Evolutionary conservation across 2,888 invertebrate species (phyloP).

Genomic region (Erannis defoliaria): DNA sequence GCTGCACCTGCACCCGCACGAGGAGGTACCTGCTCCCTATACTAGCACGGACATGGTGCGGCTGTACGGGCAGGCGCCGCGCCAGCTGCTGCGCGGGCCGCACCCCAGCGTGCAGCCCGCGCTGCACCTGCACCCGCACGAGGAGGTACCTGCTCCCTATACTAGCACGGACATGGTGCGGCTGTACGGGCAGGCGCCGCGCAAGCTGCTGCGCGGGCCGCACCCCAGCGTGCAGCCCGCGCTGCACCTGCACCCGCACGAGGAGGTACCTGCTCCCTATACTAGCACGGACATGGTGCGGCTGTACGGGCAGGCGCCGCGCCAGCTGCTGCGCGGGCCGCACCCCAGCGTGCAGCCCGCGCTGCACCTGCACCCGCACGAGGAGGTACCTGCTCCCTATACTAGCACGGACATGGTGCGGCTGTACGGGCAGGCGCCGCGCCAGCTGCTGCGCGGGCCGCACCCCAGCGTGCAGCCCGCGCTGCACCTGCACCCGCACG

Average conservation of each 20-base stretch:
- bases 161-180: conserved; percentile 93
- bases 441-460: too few species aligned
- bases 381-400: too few species aligned
- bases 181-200: conserved; percentile 96
- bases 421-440: too few species aligned
- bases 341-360: too few species aligned
- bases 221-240: conserved; percentile 88
- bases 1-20: conserved; percentile 48
- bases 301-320: too few species aligned
- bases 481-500: too few species aligned
- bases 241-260: conserved; percentile 48
- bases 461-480: too few species aligned
- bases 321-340: too few species aligned
- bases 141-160: background rate
- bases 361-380: too few species aligned
- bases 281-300: too few species aligned
- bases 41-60: conserved; percentile 93
- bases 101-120: conserved; percentile 88
- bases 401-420: too few species aligned
- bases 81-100: conserved; percentile 91
- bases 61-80: conserved; percentile 96
- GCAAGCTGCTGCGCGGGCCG: conserved; percentile 91
- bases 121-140: conserved; percentile 48
- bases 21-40: background rate
- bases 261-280: background rate